Percentiles rank a stretch among this genome's conserved stretches.
These are phyloP conservation scores for Oceanites oceanicus DNA, from an alignment of 2,113 vertebrate genomes.

Conservation along the genomic window DNA sequence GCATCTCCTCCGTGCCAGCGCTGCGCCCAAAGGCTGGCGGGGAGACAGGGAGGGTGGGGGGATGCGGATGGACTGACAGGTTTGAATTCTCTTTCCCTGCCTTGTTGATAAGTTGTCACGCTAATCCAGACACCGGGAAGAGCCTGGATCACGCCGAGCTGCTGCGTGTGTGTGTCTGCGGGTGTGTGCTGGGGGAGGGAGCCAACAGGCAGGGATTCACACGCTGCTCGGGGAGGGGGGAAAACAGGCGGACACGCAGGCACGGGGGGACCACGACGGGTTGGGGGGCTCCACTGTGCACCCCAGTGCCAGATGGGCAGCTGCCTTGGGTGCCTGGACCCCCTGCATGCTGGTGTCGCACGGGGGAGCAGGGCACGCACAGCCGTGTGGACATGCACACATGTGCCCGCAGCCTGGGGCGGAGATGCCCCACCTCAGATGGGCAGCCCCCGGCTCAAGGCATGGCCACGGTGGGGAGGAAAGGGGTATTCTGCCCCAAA, in stretches of 20 bases:
- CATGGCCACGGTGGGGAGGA: accelerated
- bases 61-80: slow-evolving; percentile 66
- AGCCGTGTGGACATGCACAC: accelerated
- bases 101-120: slow-evolving; percentile 76
- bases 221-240: neutral
- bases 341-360: neutral
- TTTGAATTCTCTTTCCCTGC: slow-evolving; percentile 74
- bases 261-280: neutral
- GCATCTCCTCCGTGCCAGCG: slow-evolving; percentile 15
- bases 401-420: neutral
- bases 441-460: neutral
- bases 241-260: neutral
- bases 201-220: neutral
- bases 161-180: slow-evolving; percentile 12
- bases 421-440: neutral
- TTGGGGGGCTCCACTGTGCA: neutral
- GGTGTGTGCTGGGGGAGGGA: slow-evolving; percentile 31
- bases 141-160: slow-evolving; percentile 69
- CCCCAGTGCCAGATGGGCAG: neutral
- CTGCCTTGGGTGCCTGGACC: neutral
- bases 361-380: neutral
- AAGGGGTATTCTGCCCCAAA: neutral
- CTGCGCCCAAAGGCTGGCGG: slow-evolving; percentile 22
- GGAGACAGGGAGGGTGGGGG: neutral
- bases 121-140: slow-evolving; percentile 74